phyloP scores from a whole-genome alignment of 1,140 invertebrate species.

The Leptopilina boulardi region DNA sequence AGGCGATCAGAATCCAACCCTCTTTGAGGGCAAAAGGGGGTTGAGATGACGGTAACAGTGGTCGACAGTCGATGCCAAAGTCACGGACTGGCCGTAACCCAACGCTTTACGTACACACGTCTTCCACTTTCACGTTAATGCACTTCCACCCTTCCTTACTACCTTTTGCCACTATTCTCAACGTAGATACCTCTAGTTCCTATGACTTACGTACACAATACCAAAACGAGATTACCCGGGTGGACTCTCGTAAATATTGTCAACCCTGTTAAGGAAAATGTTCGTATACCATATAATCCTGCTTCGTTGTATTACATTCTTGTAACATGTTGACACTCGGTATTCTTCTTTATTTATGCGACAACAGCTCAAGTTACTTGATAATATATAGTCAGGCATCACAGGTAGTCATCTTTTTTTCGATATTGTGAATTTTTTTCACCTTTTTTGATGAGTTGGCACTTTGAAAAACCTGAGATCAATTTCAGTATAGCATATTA shows the following conservation, averaged over 20 bases:
- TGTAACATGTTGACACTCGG: background rate
- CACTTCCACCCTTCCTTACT: constrained; percentile 45
- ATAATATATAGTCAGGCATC: too few relatives aligned
- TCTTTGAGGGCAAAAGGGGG: constrained; percentile 1
- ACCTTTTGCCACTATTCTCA: constrained; percentile 9
- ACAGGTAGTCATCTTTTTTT: too few relatives aligned
- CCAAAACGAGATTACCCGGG: background rate
- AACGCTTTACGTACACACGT: constrained; percentile 52
- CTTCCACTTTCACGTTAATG: constrained; percentile 45
- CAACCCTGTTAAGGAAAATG: constrained; percentile 15
- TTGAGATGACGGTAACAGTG: background rate
- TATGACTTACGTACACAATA: constrained; percentile 33
- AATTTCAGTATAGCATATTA: too few relatives aligned
- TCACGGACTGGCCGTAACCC: constrained; percentile 62
- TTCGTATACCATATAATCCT: background rate
- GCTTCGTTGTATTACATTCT: background rate
- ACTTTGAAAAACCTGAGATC: too few relatives aligned
- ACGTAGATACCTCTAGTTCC: constrained; percentile 31
- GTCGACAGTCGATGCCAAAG: constrained; percentile 50
- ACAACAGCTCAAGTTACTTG: background rate
- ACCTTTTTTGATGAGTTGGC: too few relatives aligned
- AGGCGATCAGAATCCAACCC: constrained; percentile 12
- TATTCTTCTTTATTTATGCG: background rate
- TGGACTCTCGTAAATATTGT: constrained; percentile 19
- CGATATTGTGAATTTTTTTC: too few relatives aligned